Base-by-base conservation (phyloP, 92 coral and sea anemone species). In the Epizoanthus stellaris region DNA sequence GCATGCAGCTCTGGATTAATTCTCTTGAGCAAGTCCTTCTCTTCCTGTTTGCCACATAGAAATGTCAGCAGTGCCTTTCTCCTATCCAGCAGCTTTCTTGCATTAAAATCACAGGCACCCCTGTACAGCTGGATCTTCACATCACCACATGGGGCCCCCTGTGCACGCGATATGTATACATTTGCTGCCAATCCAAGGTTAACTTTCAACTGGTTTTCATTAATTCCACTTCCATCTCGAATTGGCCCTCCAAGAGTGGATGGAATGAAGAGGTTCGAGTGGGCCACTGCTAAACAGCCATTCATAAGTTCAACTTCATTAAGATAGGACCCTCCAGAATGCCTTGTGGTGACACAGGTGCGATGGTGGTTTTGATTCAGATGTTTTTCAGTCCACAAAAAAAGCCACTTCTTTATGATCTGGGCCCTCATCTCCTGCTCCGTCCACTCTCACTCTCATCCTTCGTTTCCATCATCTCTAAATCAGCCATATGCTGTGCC, bases 371-470 rank as follows among this genome's bases (percentile, higher is more conserved):
- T 85, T 20, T 85, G 20, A 43, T 21, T 73, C n/a, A 85, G 81
- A 74, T 85, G 58, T 71, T 74, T 73, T 63, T 85, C 87, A 14
- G 87, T 73, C 82, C 87, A 85, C 19, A 85, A 74, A n/a, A n/a
- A 85, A 5, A 23, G 81, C 74, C 19, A 64, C 87, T 14, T 85
- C 87, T 12, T 73, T 73, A 62, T 85, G 75, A 14, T 53, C 34
- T 25, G 79, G 94, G 3, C 88, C 94, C 84, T 87, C 94, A 34
- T 91, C 91, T 47, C 84, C 89, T 49, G 89, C 89, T 6, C 91
- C 94, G 67, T 91, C 88, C 69, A 87, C 88, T 63, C 77, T 43
- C 13, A 90, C 70, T 63, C 40, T 88, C 91, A 17, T 85, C 76
- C 23, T 89, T 57, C 4, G 58, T 40, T 2, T 61, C 76, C 14